Percentiles rank a stretch among this genome's conserved stretches.
phyloP scores from a whole-genome alignment of 53 echinoderm and acorn worm genomes.

The Temnopleurus reevesii region DNA sequence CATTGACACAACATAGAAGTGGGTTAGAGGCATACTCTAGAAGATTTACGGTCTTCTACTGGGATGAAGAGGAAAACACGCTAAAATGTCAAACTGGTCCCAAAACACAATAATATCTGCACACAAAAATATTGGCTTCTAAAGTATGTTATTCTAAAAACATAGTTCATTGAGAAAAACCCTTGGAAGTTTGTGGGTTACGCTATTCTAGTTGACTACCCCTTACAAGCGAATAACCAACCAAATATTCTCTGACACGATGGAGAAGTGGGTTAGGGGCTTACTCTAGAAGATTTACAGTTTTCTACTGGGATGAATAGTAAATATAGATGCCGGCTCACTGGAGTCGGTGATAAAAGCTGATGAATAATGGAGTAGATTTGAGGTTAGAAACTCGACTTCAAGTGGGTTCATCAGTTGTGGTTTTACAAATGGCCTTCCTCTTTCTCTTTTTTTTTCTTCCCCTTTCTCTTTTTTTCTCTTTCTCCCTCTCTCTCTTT shows the following conservation, averaged over 20 bases:
- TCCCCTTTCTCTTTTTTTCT: not conserved
- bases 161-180: too few relatives aligned
- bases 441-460: not conserved
- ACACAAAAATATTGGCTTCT: too few relatives aligned
- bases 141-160: too few relatives aligned
- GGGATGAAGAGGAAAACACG: too few relatives aligned
- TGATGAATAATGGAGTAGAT: not conserved
- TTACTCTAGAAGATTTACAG: conserved; percentile 21
- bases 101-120: too few relatives aligned
- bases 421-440: not conserved
- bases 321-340: not conserved
- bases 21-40: conserved; percentile 9
- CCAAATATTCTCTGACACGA: not conserved
- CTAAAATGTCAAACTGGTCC: too few relatives aligned
- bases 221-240: too few relatives aligned
- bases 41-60: not conserved
- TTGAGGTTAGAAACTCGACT: not conserved
- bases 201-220: too few relatives aligned
- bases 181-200: too few relatives aligned
- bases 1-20: not conserved
- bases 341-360: not conserved
- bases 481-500: not conserved
- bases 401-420: not conserved
- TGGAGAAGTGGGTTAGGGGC: not conserved
- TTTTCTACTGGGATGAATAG: not conserved